Conservation (phyloP, 2,113 vertebrate genomes). For the Serinus canaria region DNA sequence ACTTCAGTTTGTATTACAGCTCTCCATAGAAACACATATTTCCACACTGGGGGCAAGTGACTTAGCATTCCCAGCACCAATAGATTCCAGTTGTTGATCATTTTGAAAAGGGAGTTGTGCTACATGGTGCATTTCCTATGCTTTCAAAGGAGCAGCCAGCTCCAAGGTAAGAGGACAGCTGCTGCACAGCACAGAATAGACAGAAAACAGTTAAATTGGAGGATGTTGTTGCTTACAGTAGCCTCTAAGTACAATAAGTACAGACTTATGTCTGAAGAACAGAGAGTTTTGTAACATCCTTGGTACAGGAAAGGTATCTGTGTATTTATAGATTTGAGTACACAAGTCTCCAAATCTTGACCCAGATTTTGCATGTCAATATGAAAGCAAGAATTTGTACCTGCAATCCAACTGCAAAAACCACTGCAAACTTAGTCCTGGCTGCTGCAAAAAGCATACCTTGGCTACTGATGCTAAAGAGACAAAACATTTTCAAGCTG, state of each 20-base stretch:
- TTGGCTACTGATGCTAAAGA: background rate
- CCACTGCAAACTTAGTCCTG: background rate
- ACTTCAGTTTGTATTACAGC: background rate
- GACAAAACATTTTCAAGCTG: background rate
- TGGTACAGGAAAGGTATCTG: background rate
- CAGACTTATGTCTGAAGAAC: background rate
- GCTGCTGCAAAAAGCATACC: background rate
- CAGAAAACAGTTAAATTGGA: background rate
- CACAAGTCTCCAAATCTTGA: background rate
- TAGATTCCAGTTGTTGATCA: background rate
- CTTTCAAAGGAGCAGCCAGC: background rate
- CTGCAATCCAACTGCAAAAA: background rate
- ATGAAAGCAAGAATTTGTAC: background rate
- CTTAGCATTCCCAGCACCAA: background rate
- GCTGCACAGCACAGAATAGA: background rate
- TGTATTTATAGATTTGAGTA: background rate
- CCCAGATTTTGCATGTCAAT: accelerated
- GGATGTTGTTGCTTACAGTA: background rate
- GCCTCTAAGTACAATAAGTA: background rate
- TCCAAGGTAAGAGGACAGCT: background rate
- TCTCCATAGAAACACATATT: background rate
- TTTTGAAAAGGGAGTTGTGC: background rate
- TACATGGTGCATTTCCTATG: background rate
- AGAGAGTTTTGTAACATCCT: background rate
- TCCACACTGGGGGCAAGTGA: background rate